Evolutionary conservation across 2,888 invertebrate species (phyloP).

Genomic region (Drosophila buzzatii): DNA sequence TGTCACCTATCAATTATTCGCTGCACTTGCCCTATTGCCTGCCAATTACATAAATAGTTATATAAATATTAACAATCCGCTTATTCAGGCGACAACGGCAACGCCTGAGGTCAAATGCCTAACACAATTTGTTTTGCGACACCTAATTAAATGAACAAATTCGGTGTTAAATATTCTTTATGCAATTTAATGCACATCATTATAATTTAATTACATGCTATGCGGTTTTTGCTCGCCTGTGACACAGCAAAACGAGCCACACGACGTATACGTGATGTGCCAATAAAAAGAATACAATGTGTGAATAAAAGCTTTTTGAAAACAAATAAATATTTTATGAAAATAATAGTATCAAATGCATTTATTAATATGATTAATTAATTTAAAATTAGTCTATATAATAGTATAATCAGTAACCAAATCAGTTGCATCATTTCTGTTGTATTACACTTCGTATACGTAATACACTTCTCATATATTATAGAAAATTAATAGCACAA

Average conservation of each 20-base stretch:
- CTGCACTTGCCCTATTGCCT: conserved; percentile 16
- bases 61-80: conserved; percentile 42
- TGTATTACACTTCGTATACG: too few relatives aligned
- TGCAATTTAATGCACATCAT: conserved; percentile 18
- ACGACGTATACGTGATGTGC: conserved; percentile 48
- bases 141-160: conserved; percentile 32
- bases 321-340: neutral
- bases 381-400: neutral
- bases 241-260: conserved; percentile 1
- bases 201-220: conserved; percentile 43
- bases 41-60: conserved; percentile 47
- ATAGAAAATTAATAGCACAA: neutral
- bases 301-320: neutral
- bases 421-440: too few relatives aligned
- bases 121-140: conserved; percentile 49
- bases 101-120: neutral
- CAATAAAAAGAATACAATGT: conserved; percentile 4
- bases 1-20: neutral
- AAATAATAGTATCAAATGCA: neutral
- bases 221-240: conserved; percentile 26
- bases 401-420: neutral
- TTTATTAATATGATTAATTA: neutral
- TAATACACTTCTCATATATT: too few relatives aligned
- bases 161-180: conserved; percentile 4
- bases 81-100: conserved; percentile 13